Percentiles rank a stretch among this genome's conserved stretches.
Evolutionary conservation across 1,140 invertebrate species (phyloP).

Genomic region (Drosophila kikkawai): DNA sequence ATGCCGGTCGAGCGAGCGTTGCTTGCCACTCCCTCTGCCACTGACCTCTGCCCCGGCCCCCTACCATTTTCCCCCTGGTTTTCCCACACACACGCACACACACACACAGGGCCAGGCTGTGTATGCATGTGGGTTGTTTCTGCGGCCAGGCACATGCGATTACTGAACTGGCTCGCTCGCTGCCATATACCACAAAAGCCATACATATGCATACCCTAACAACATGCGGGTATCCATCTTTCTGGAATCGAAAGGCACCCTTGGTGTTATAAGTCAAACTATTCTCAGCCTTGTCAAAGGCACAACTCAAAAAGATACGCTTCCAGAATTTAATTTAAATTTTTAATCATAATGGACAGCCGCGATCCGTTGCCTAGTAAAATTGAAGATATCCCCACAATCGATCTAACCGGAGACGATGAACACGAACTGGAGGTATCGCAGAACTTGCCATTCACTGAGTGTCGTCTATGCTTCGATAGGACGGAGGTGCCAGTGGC

Average conservation of each 20-base stretch:
- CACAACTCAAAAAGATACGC: not conserved
- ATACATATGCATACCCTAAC: slow-evolving; percentile 28
- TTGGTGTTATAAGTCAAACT: too few relatives aligned
- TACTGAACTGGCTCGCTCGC: slow-evolving; percentile 61
- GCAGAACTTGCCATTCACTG: accelerated
- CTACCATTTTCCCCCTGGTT: slow-evolving; percentile 1
- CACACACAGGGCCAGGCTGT: slow-evolving; percentile 25
- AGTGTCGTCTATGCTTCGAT: not conserved
- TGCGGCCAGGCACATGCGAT: slow-evolving; percentile 73
- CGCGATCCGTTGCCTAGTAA: not conserved
- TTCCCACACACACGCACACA: slow-evolving; percentile 28
- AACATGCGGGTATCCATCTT: not conserved
- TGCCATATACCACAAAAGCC: slow-evolving; percentile 50
- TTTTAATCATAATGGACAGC: not conserved
- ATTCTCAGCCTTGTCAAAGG: not conserved
- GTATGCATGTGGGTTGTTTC: slow-evolving; percentile 56
- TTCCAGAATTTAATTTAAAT: not conserved
- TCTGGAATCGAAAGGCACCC: not conserved
- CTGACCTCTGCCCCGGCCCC: slow-evolving; percentile 40
- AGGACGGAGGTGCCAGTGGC: not conserved
- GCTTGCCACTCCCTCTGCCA: slow-evolving; percentile 21
- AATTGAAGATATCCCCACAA: not conserved
- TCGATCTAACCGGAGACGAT: slow-evolving; percentile 5
- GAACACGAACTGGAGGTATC: accelerated
- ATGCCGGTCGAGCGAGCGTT: slow-evolving; percentile 58